Percentiles rank a stretch among this genome's conserved stretches.
Conservation (phyloP, 2,888 invertebrate species). For the Odontocerum albicorne region DNA sequence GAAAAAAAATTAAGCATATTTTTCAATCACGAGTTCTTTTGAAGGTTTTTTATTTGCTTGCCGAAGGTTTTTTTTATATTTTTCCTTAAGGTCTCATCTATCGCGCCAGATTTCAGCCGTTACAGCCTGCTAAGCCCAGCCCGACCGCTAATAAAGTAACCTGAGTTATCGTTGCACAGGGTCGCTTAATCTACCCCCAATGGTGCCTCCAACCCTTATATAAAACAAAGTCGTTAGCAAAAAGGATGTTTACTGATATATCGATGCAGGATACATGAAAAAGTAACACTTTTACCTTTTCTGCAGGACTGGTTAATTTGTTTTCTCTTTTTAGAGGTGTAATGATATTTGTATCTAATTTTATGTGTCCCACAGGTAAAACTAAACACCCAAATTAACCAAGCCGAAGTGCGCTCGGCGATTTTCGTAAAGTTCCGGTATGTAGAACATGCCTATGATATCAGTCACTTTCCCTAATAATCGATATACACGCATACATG, state of each 20-base stretch:
- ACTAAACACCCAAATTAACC: conserved; percentile 33
- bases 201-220: not conserved
- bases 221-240: not conserved
- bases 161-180: conserved; percentile 18
- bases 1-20: no score
- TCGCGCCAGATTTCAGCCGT: not conserved
- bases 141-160: conserved; percentile 24
- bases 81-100: not conserved
- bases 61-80: no score
- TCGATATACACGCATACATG: conserved; percentile 1
- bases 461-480: conserved; percentile 11
- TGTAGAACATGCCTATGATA: not conserved
- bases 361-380: conserved; percentile 34
- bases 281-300: no score
- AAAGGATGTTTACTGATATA: no score
- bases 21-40: no score
- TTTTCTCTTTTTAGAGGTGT: not conserved
- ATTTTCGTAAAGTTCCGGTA: conserved; percentile 7
- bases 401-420: conserved; percentile 3
- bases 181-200: not conserved
- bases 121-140: not conserved
- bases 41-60: no score
- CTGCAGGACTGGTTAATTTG: no score
- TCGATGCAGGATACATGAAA: no score
- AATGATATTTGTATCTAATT: not conserved